Base-by-base conservation (phyloP, 2,113 vertebrate genomes). In the Echinops telfairi region DNA sequence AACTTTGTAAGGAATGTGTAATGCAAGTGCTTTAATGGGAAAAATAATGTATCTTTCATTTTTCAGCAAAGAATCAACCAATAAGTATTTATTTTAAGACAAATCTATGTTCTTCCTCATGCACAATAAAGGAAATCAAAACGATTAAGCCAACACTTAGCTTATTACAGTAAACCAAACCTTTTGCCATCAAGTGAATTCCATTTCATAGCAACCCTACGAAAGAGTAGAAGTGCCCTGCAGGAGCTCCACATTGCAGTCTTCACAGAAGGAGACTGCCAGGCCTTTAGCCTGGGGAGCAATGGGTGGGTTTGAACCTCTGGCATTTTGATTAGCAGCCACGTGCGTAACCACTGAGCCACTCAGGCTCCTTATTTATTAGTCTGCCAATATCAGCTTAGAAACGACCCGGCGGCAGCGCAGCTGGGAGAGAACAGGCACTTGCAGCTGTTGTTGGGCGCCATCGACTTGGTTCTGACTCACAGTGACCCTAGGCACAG, bases 1-100 rank as follows among this genome's bases (percentile, higher is more conserved):
- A 87, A 86, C 77, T 83, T 17, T 3, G 0, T 70, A 94, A 87
- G 33, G 77, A 86, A 92, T 62, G 38, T 6, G 27, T 43, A 38
- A 82, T 12, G 70, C 12, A 23, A 47, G 14, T 88, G 3, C 15
- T 91, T 93, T 82, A 84, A 36, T 58, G 0, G 66, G 47, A 47
- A 81, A 33, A 58, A 58, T n/a, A 43, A 38, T 2, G 27, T 29
- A 80, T 19, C 36, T 81, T 27, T 86, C 36, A 83, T 81, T 79
- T 71, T 95, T 90, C 83, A 92, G 90, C 40, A 76, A 27, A 76
- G 91, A 89, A 85, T 78, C 47, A 86, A 58, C 79, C 7, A 53
- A 71, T 16, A 85, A 58, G 6, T 92, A 89, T 78, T 94, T 96
- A 83, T 33, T 90, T 96, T 60, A 83, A 89, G 95, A 89, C 77